A percentile compares a stretch with the other conserved stretches of the same genome.
Conservation (phyloP, 2,113 vertebrate species). For the Strix aluco region DNA sequence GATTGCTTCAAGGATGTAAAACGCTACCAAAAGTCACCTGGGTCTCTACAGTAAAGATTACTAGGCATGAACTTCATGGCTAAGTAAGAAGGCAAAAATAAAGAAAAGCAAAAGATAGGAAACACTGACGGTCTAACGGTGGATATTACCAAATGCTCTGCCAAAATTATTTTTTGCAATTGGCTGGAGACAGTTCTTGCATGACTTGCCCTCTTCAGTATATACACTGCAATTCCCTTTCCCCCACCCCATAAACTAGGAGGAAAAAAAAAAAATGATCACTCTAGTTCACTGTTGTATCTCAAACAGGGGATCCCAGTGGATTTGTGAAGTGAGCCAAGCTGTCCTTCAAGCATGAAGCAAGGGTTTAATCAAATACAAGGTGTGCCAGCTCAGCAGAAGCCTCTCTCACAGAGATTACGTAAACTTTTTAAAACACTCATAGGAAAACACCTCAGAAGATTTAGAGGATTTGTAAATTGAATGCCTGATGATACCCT, state of each 20-base stretch:
- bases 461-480: slow-evolving; percentile 58
- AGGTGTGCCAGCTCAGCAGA: slow-evolving; percentile 9
- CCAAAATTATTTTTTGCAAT: not conserved
- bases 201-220: not conserved
- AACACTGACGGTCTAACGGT: not conserved
- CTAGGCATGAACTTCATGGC: not conserved
- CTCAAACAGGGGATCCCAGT: not conserved
- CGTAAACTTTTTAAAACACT: not conserved
- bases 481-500: slow-evolving; percentile 48
- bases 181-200: not conserved
- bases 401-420: slow-evolving; percentile 10
- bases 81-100: not conserved
- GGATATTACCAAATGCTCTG: not conserved
- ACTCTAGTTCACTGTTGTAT: not conserved
- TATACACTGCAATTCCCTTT: not conserved
- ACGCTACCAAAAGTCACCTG: not conserved
- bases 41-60: not conserved
- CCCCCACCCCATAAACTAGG: not conserved
- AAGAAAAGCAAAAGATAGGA: not conserved
- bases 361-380: slow-evolving; percentile 16
- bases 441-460: slow-evolving; percentile 12
- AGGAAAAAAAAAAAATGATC: rapidly evolving
- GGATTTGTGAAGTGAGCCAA: not conserved
- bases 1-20: not conserved
- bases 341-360: slow-evolving; percentile 8